These are phyloP conservation scores for Sciurus niger DNA, from an alignment of 2,113 vertebrate genomes.

Conservation along the genomic window DNA sequence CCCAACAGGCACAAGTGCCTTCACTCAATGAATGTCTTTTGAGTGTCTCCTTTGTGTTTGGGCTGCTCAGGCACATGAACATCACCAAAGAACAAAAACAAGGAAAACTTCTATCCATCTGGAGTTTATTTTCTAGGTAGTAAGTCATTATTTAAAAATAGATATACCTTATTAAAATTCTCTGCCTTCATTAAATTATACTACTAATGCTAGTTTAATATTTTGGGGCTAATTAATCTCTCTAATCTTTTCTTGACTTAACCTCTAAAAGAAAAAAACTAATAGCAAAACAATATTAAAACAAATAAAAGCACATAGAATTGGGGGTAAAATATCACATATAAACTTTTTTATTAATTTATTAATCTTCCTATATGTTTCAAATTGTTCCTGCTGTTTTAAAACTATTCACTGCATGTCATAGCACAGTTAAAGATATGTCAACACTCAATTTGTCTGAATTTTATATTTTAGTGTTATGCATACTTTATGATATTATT, in stretches of 20 bases:
- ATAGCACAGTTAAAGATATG: not conserved
- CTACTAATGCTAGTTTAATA: not conserved
- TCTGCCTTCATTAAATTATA: not conserved
- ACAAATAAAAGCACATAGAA: not conserved
- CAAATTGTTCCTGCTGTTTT: not conserved
- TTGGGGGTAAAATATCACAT: not conserved
- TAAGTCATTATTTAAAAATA: not conserved
- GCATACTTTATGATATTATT: not conserved
- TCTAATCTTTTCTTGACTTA: not conserved
- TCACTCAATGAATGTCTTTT: not conserved
- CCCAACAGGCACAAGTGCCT: not conserved
- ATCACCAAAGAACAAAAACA: not conserved
- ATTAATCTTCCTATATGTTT: not conserved
- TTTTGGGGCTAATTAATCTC: not conserved
- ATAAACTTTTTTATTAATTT: not conserved
- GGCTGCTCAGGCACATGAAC: not conserved
- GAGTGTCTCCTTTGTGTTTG: not conserved
- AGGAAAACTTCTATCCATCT: accelerated
- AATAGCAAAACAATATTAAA: not conserved
- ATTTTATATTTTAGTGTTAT: not conserved
- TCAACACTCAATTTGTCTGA: not conserved
- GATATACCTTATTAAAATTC: not conserved
- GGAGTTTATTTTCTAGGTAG: not conserved
- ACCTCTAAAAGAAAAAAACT: not conserved
- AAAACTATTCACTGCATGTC: not conserved